Evolutionary conservation across 2,888 invertebrate genomes (phyloP).

Genomic region (Melanargia galathea): DNA sequence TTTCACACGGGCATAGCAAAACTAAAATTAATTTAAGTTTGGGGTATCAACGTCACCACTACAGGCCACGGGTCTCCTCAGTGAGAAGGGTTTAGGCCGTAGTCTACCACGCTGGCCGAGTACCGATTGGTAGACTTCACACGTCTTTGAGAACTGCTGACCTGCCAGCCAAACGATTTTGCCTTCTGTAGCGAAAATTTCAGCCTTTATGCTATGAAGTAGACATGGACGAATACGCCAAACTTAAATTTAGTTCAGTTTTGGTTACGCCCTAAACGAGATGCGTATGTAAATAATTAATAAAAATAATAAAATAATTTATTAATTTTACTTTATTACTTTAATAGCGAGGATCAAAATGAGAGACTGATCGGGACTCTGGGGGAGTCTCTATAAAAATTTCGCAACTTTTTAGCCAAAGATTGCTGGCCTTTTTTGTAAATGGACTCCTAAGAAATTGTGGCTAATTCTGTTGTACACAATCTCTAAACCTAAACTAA

Average conservation of each 20-base stretch:
- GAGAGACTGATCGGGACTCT: conserved; percentile 12
- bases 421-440: conserved; percentile 3
- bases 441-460: conserved; percentile 11
- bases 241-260: background rate
- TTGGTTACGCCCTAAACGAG: background rate
- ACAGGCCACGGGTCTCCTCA: no score
- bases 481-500: no score
- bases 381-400: background rate
- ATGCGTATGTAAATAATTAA: conserved; percentile 4
- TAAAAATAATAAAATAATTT: conserved; percentile 9
- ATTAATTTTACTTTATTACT: conserved; percentile 13
- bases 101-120: no score
- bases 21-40: background rate
- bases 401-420: conserved; percentile 13
- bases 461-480: no score
- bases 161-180: no score
- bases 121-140: no score
- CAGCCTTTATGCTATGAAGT: no score
- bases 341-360: background rate
- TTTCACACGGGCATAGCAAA: background rate
- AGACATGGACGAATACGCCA: background rate
- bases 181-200: no score
- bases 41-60: no score
- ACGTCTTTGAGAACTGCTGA: no score
- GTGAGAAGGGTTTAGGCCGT: no score